phyloP scores from a whole-genome alignment of 2,797 vertebrate species.

The Mormyrops boulengeri region DNA sequence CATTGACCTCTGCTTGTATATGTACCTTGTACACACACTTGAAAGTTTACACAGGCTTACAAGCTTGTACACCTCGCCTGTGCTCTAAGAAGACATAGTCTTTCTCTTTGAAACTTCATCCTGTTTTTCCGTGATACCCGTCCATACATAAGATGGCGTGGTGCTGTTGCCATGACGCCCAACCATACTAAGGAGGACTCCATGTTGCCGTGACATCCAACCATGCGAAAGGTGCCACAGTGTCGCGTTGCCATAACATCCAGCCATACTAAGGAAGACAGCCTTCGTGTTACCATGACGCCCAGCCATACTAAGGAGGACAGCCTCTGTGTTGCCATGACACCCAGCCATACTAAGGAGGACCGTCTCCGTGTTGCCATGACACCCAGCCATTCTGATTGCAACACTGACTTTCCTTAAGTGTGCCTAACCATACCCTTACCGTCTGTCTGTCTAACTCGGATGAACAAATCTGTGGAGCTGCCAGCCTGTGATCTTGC shows the following conservation, averaged over 20 bases:
- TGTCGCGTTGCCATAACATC: not conserved
- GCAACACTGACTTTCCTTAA: not conserved
- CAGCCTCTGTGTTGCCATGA: not conserved
- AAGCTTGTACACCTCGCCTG: not conserved
- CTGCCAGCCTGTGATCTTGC: not conserved
- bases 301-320: not conserved
- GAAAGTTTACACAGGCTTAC: not conserved
- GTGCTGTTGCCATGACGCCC: not conserved
- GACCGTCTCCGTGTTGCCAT: not conserved
- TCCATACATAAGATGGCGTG: not conserved
- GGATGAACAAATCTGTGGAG: not conserved
- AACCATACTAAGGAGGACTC: not conserved
- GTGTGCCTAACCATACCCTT: not conserved
- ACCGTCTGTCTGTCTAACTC: not conserved
- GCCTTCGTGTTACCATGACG: not conserved
- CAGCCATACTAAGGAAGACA: not conserved
- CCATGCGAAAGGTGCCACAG: not conserved
- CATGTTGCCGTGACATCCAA: not conserved
- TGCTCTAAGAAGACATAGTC: not conserved
- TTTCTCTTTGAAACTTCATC: not conserved
- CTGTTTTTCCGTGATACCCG: not conserved
- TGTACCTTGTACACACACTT: not conserved
- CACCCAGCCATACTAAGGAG: not conserved
- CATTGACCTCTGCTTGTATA: constrained; percentile 1
- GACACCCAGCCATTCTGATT: not conserved